Evolutionary conservation across 2,888 invertebrate species (phyloP).

Genomic region (Cephus pulcher): DNA sequence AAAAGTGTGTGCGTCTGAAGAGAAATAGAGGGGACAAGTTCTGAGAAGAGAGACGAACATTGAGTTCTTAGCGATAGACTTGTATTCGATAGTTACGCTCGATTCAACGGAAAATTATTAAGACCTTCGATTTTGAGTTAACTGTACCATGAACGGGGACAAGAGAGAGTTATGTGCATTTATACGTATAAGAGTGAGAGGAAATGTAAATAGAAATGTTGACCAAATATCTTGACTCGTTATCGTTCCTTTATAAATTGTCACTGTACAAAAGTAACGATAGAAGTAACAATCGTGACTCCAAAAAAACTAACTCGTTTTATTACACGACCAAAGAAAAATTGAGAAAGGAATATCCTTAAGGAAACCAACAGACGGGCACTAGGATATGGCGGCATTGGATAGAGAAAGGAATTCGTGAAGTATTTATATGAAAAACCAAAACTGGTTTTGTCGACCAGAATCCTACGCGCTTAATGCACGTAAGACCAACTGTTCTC

Average conservation of each 20-base stretch:
- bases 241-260: neutral
- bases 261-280: neutral
- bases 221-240: neutral
- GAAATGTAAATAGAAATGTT: neutral
- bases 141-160: too few relatives aligned
- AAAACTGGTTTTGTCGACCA: neutral
- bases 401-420: neutral
- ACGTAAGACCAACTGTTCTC: neutral
- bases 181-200: neutral
- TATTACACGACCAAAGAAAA: neutral
- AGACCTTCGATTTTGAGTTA: too few relatives aligned
- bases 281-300: neutral
- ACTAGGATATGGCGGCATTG: neutral
- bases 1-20: conserved; percentile 5
- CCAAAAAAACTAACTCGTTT: neutral
- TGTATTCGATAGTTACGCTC: too few relatives aligned
- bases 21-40: neutral
- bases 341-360: neutral
- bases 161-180: too few relatives aligned
- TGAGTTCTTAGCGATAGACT: too few relatives aligned
- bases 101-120: too few relatives aligned
- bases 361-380: neutral
- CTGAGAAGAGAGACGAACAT: too few relatives aligned
- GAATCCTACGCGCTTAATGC: neutral
- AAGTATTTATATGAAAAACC: neutral